A percentile compares a stretch with the other conserved stretches of the same genome.
Conservation (phyloP, 2,797 vertebrate species). For the Lacerta viridis region DNA sequence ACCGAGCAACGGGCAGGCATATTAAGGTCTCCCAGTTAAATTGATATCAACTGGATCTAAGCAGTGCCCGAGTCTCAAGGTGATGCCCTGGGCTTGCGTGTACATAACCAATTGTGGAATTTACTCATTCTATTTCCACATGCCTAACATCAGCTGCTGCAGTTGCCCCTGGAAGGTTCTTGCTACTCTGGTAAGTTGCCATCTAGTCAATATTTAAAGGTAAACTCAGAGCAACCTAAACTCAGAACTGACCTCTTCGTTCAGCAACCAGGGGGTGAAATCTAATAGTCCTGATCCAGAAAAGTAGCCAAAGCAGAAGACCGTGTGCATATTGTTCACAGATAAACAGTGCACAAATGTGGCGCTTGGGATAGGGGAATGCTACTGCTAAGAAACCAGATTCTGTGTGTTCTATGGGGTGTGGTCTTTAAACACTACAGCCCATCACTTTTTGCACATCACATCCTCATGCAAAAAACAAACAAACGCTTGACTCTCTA, state of each 20-base stretch:
- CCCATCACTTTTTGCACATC: background rate
- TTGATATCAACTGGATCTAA: background rate
- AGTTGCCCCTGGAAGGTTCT: background rate
- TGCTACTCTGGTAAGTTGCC: background rate
- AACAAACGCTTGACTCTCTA: no score
- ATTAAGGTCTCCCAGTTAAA: rapidly evolving
- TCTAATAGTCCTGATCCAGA: background rate
- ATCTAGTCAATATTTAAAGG: background rate
- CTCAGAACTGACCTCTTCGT: background rate
- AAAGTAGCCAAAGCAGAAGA: background rate
- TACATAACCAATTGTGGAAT: background rate
- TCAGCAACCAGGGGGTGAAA: background rate
- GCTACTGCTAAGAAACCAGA: background rate
- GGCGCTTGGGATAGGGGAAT: background rate
- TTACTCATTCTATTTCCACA: background rate
- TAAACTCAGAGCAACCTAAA: background rate
- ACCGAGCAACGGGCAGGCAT: background rate
- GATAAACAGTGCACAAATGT: background rate
- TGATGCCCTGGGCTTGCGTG: background rate
- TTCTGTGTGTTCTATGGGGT: background rate
- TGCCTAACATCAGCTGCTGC: background rate
- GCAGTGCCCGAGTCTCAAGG: background rate
- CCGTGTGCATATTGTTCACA: background rate
- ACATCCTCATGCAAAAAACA: no score
- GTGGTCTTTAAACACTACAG: background rate